These are phyloP conservation scores for Pantherophis guttatus DNA, from an alignment of 2,113 vertebrate species.

Conservation along the genomic window DNA sequence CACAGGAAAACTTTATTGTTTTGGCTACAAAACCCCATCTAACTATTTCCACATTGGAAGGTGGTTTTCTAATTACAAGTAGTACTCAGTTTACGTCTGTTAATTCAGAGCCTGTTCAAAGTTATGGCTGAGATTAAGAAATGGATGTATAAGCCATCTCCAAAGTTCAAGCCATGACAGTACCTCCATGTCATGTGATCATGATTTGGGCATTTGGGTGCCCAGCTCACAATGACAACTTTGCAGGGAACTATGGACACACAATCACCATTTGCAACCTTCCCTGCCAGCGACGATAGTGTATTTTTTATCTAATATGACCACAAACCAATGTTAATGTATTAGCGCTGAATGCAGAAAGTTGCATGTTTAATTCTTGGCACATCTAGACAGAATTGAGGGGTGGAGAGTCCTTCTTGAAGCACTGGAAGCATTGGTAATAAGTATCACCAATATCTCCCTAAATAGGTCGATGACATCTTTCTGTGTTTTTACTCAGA, in stretches of 20 bases:
- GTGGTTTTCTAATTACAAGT: no score
- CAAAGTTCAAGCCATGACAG: neutral
- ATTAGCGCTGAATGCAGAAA: neutral
- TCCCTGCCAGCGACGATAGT: neutral
- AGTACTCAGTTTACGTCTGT: neutral
- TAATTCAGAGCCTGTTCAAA: neutral
- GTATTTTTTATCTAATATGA: neutral
- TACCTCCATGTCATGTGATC: neutral
- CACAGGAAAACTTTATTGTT: no score
- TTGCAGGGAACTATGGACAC: neutral
- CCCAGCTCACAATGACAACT: neutral
- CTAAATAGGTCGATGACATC: neutral
- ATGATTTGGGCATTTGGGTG: neutral
- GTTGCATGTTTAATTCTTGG: neutral
- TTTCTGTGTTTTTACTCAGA: neutral
- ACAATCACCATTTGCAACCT: neutral
- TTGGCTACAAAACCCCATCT: no score
- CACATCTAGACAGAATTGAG: neutral
- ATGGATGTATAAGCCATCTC: neutral
- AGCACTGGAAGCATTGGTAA: neutral
- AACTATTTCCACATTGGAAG: no score
- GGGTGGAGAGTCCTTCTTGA: neutral
- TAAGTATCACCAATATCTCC: neutral
- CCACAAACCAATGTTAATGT: neutral
- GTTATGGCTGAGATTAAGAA: neutral